Evolutionary conservation across 2,888 invertebrate species (phyloP), one percentile per base, ranked within the genome.

Genomic region (Meiosimyza platycephala): DNA sequence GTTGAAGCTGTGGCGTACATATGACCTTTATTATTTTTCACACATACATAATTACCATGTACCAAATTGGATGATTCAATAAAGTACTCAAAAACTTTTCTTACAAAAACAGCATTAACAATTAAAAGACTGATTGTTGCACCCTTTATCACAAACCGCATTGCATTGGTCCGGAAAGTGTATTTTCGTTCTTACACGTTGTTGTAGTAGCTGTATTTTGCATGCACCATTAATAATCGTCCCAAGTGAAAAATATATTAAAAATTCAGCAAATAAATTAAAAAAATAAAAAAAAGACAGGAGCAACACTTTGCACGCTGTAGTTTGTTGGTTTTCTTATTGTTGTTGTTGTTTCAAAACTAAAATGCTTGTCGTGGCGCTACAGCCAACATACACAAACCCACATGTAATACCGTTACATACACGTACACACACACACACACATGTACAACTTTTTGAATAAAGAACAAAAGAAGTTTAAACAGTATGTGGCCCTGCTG

Each of bases 251-350:
- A 50, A 64, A 64, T 57, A 47, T 54, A 70, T 70, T 70, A 63
- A 63, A 64, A 63, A 63, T 63, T 70, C 54, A 63, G 47, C 52
- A 70, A 63, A 70, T 62, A 70, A 70, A 70, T 70, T 70, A 54
- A 70, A 63, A 70, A 15, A 15, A 18, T n/a, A 59, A 28, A 15
- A 15, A 33, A 18, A 3, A 22, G 1, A 6, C 0, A n/a, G 11
- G 16, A n/a, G 22, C 28, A 57, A 22, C 28, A 57, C 28, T 57
- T 57, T 57, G 22, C 28, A n/a, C 22, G 57, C 57, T 57, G 18
- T 28, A 57, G 57, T 57, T 57, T 57, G 57, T 22, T 16, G 13
- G 57, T 57, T 22, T 12, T 28, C 13, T 57, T 57, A 28, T 57
- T 57, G 57, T 57, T 22, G 22, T 9, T 57, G 13, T 57, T 57